Conservation (phyloP, 2,797 vertebrate species). For the Acanthurus tractus region DNA sequence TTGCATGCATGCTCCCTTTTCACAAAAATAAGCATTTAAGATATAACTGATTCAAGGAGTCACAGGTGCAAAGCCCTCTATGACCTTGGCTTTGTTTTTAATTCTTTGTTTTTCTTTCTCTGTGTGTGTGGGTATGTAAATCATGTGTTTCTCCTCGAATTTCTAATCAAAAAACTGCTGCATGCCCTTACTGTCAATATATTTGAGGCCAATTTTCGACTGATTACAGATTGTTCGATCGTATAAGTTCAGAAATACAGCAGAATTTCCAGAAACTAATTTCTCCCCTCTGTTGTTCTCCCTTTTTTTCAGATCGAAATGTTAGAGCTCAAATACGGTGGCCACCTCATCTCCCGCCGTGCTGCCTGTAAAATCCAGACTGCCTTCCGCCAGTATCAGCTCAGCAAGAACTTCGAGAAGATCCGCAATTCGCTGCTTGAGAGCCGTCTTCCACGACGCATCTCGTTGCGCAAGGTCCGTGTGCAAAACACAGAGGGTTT, state of each 20-base stretch:
- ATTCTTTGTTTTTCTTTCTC: background rate
- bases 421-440: slow-evolving; percentile 98
- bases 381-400: slow-evolving; percentile 99
- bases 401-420: slow-evolving; percentile 99
- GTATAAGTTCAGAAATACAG: background rate
- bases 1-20: background rate
- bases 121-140: background rate
- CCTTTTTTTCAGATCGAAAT: slow-evolving; percentile 94
- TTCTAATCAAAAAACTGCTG: background rate
- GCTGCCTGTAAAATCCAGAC: slow-evolving; percentile 99
- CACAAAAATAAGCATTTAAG: background rate
- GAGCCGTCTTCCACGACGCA: slow-evolving; percentile 95
- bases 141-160: background rate
- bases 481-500: slow-evolving; percentile 93
- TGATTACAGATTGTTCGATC: slow-evolving; percentile 1
- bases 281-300: slow-evolving; percentile 30
- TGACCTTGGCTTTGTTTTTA: background rate
- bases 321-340: slow-evolving; percentile 99
- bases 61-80: background rate
- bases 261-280: slow-evolving; percentile 5
- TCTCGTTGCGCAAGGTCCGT: slow-evolving; percentile 94
- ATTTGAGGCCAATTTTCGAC: background rate
- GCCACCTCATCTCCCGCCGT: slow-evolving; percentile 95
- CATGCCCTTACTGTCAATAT: background rate
- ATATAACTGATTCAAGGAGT: slow-evolving; percentile 4